A percentile compares a stretch with the other conserved stretches of the same genome.
Conservation (phyloP, 2,797 vertebrate genomes). For the Chanos chanos region DNA sequence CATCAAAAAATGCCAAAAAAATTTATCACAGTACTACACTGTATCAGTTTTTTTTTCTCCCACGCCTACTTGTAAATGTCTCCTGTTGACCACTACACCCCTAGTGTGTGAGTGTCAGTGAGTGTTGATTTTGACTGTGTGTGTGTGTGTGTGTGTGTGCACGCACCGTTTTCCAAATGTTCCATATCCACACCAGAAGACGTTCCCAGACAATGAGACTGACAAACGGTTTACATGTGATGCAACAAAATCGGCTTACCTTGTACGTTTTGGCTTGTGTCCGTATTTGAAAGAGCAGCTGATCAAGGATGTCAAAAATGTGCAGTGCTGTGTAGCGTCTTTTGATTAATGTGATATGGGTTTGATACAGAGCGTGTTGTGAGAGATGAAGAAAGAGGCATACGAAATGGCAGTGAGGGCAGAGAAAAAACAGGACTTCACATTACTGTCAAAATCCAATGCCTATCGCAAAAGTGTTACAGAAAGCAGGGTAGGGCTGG, state of each 20-base stretch:
- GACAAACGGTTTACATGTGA: background rate
- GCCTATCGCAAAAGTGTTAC: conserved; percentile 19
- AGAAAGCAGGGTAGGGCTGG: no score
- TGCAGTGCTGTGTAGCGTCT: conserved; percentile 13
- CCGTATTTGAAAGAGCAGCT: conserved; percentile 27
- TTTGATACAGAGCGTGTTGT: conserved; percentile 23
- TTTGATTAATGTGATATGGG: conserved; percentile 33
- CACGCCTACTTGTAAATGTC: no score
- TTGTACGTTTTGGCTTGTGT: conserved; percentile 19
- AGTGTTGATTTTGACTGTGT: no score
- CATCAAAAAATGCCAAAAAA: no score
- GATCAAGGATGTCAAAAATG: conserved; percentile 19
- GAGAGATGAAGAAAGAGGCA: conserved; percentile 5
- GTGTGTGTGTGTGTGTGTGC: no score
- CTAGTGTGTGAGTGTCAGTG: no score
- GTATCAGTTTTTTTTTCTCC: no score
- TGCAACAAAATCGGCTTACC: no score
- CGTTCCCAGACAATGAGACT: conserved; percentile 33
- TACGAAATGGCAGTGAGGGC: conserved; percentile 7
- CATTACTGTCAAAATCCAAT: conserved; percentile 18
- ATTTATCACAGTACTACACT: no score
- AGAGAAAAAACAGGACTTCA: conserved; percentile 11
- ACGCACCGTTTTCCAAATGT: no score
- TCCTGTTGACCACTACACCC: no score
- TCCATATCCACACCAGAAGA: no score